A percentile compares a stretch with the other conserved stretches of the same genome.
phyloP scores from a whole-genome alignment of 2,888 invertebrate species.

The Thymelicus sylvestris region DNA sequence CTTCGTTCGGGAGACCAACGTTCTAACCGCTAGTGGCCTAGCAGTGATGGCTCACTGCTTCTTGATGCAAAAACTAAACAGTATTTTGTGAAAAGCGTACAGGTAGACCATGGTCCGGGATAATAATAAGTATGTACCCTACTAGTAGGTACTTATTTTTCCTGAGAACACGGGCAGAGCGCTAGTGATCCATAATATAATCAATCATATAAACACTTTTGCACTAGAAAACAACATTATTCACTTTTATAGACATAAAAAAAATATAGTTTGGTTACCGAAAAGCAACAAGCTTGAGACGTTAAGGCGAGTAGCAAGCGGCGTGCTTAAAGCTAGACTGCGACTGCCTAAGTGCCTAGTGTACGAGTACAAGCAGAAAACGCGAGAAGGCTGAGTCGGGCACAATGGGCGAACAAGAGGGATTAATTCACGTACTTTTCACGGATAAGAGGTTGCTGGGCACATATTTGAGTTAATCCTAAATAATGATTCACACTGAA shows the following conservation, averaged over 20 bases:
- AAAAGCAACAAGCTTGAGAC: neutral
- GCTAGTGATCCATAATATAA: too few relatives aligned
- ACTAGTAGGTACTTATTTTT: too few relatives aligned
- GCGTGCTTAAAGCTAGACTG: constrained; percentile 26
- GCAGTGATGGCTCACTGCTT: too few relatives aligned
- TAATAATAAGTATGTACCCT: too few relatives aligned
- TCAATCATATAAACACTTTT: too few relatives aligned
- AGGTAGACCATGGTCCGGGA: too few relatives aligned
- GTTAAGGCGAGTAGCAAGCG: constrained; percentile 8
- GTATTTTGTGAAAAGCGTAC: too few relatives aligned
- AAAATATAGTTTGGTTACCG: neutral
- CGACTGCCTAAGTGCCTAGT: constrained; percentile 30
- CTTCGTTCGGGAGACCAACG: too few relatives aligned
- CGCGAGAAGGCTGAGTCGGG: constrained; percentile 9
- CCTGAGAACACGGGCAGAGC: too few relatives aligned
- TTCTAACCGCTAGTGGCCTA: too few relatives aligned
- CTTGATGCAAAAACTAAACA: too few relatives aligned
- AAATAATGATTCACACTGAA: neutral
- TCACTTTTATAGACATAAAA: neutral
- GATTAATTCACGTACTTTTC: constrained; percentile 18
- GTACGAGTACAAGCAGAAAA: neutral
- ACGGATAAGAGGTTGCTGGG: neutral
- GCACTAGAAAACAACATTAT: too few relatives aligned
- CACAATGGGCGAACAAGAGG: constrained; percentile 20
- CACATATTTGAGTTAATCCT: neutral